Base-by-base conservation (phyloP, 2,797 vertebrate genomes). In the Cirrhinus molitorella region DNA sequence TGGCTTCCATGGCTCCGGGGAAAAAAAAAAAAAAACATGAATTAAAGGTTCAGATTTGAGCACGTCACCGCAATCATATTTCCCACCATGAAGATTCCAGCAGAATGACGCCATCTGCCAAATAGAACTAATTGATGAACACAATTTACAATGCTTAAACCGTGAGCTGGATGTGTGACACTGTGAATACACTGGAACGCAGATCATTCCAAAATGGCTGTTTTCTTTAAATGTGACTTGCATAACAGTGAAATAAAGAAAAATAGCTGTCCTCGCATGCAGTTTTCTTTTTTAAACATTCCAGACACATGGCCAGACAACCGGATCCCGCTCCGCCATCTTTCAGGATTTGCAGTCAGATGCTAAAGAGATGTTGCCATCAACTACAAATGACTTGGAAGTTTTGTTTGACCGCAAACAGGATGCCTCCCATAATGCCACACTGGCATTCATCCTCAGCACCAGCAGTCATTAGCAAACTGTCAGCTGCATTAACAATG, bases 401-500 rank as follows among this genome's bases (percentile, higher is more conserved):
- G 87, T 84, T 90, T 86, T 89, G 81, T 89, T 89, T 91, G 88
- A 92, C 90, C 87, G 85, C 81, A 87, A 91, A 89, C 78, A 85
- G 87, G 87, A 90, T 88, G 88, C 85, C 85, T 80, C 57, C 75
- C 87, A 87, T 90, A 89, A 90, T 90, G 88, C 83, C 57, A 37
- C 79, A 63, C 79, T 91, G 90, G 90, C 89, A 77, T 86, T 82
- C 81, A 81, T 80, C 79, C 72, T 83, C 79, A 16, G 82, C 87
- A 89, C 91, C 89, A 90, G 87, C 83, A 72, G 88, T 88, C 88
- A 85, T 91, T 89, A 92, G 86, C 65, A 80, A 87, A 85, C 84
- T 82, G 80, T 84, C 86, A 47, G 76, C 86, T 74, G 76, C 28
- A 68, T 73, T 88, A 76, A 85, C 72, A 73, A 37, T 71, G 82